Evolutionary conservation across 2,888 invertebrate species (phyloP), one percentile per base, ranked within the genome.

Genomic region (Morpho helenor): DNA sequence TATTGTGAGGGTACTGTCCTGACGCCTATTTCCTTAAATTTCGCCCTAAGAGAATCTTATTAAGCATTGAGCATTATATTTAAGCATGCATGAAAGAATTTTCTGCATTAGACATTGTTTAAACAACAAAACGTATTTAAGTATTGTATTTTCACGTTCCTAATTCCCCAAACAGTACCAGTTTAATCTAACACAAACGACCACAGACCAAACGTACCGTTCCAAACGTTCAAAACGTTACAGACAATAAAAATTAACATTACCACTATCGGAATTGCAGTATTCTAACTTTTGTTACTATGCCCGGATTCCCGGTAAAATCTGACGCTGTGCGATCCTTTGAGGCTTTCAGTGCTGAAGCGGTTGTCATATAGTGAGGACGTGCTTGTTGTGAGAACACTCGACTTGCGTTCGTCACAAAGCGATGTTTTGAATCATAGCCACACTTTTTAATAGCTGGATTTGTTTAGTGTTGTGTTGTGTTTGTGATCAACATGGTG

Each of bases 401-500:
- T 52, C 40, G 55, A 52, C 55, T 49, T 52, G 51, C 45, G 49
- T n/a, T 45, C 49, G 46, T 48, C 16, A 10, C 8, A n/a, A 42
- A 48, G 16, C 63, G 58, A 60, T 58, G 59, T 66, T 64, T 61
- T 59, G 49, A 54, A 60, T 9, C 5, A 7, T 31, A 31, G 31
- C 31, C 3, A 31, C 3, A 16, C 16, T 16, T 31, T 31, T 31
- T 31, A 31, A 31, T 31, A 5, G 31, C 31, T 31, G 31, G 31
- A 31, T 31, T 31, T 31, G 2, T 31, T 31, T 31, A 5, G 31
- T 31, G 31, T 72, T 72, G 68, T 62, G 72, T 60, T 71, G 77
- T 64, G 64, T 56, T 59, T 56, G 66, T 64, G 60, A 23, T 59
- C 57, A 79, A 71, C 68, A 85, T 84, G 85, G 68, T 77, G 43